Evolutionary conservation across 2,888 invertebrate species (phyloP), one percentile per base, ranked within the genome.

Genomic region (Andrena marginata): DNA sequence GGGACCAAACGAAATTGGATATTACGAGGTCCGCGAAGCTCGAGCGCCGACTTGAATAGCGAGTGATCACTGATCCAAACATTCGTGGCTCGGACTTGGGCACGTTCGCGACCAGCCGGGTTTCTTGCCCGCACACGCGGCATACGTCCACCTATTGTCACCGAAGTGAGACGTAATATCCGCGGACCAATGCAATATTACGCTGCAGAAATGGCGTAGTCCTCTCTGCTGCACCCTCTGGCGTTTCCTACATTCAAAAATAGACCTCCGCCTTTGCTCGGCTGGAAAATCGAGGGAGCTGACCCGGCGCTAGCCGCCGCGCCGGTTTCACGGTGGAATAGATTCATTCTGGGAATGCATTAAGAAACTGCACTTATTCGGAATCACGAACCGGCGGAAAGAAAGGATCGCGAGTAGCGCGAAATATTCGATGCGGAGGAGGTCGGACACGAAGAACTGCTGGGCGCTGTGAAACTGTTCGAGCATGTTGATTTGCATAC

Each of bases 11-110:
- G 26, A 68, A 68, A 78, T 73, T 78, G 73, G 62, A 78, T 73
- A 60, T 73, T 26, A 67, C 51, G 16, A 23, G 51, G 67, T 20
- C 2, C 20, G n/a, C 20, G 23, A 13, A 29, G 48, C 31, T 31
- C 67, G n/a, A 29, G 65, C 35, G 13, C 51, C n/a, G 54, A 33
- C 48, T 64, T 65, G 69, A 79, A 79, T 79, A 59, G 63, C 48
- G 26, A 69, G 68, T 69, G 75, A 63, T 75, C 78, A 68, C 68
- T 31, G 75, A 75, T 64, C 75, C 20, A 33, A 63, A 56, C 48
- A 42, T 75, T 69, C 63, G 54, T 7, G 4, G 54, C 13, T 10
- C n/a, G 60, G 48, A 68, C 59, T 29, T 35, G 23, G 33, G n/a
- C 51, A 8, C 29, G n/a, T 20, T 2, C 31, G 48, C 33, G 33